Base-by-base conservation (phyloP, 2,797 vertebrate species). In the Lacerta viridis region DNA sequence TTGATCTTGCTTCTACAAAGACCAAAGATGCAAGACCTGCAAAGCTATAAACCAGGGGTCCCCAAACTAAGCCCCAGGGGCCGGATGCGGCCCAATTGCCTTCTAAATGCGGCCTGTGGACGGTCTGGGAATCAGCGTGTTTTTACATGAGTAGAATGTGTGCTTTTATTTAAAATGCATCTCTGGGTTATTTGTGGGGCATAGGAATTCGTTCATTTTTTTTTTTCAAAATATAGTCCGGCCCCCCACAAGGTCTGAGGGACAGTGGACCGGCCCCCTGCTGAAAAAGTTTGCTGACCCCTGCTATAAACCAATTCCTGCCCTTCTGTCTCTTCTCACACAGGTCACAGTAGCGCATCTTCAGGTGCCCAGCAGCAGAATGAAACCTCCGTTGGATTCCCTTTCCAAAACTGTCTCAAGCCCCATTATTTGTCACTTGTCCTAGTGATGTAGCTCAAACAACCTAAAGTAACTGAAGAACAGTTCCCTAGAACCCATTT, bases 281-380 rank as follows among this genome's bases (percentile, higher is more conserved):
- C 33, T 33, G 33, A 33, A 33, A 33, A 33, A 33, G 33, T 33
- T 33, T 33, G 33, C 33, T 33, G 33, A 33, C 33, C 33, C 33
- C 33, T 33, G 5, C 5, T 77, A 1, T 79, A 79, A 2, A 91
- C 61, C 7, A 5, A 2, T 86, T 69, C 20, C 84, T 91, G 33
- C 68, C 64, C 83, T 90, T 33, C 69, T 23, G 0, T 77, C 46
- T 87, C 29, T 74, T 72, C n/a, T 59, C 1, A 0, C 72, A 1
- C 88, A 95, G 95, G 93, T 91, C 84, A 80, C 13, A 69, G 33
- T 11, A 20, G 1, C 66, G 33, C 29, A 7, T 27, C 39, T 10
- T 27, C 90, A 78, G 43, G 89, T 85, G 92, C 85, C 94, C 55
- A 2, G 64, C 90, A 66, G 68, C 91, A 90, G 83, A 72, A 91